phyloP scores from a whole-genome alignment of 2,797 vertebrate genomes.

The Danio kyathit region DNA sequence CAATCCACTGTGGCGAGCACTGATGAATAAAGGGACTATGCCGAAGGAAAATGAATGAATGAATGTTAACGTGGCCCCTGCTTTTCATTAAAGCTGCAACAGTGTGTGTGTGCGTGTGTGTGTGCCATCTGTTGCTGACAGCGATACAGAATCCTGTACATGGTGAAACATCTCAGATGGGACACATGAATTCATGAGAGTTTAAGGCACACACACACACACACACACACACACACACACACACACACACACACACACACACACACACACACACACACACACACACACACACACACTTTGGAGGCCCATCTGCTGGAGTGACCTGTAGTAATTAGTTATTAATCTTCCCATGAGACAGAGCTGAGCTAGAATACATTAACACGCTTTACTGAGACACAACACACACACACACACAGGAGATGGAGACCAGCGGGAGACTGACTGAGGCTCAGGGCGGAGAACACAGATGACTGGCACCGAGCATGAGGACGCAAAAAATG shows the following conservation, averaged over 20 bases:
- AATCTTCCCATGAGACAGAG: slow-evolving; percentile 39
- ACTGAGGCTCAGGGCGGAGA: not conserved
- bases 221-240: not conserved
- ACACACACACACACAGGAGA: not conserved
- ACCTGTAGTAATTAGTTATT: slow-evolving; percentile 43
- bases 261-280: not conserved
- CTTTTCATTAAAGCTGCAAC: too few species aligned
- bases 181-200: slow-evolving; percentile 11
- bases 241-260: not conserved
- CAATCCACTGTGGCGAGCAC: too few species aligned
- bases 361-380: slow-evolving; percentile 41
- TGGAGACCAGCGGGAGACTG: not conserved
- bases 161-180: slow-evolving; percentile 14
- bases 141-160: slow-evolving; percentile 8
- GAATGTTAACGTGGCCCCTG: too few species aligned
- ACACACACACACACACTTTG: slow-evolving; percentile 17
- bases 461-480: too few species aligned
- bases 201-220: not conserved
- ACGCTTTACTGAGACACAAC: slow-evolving; percentile 30
- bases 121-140: slow-evolving; percentile 5
- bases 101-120: not conserved
- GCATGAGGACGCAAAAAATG: not conserved
- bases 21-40: too few species aligned
- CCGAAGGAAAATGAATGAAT: too few species aligned
- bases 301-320: slow-evolving; percentile 42